Percentiles rank a stretch among this genome's conserved stretches.
Evolutionary conservation across 2,888 invertebrate species (phyloP).

Genomic region (Platerodrilus igneus): DNA sequence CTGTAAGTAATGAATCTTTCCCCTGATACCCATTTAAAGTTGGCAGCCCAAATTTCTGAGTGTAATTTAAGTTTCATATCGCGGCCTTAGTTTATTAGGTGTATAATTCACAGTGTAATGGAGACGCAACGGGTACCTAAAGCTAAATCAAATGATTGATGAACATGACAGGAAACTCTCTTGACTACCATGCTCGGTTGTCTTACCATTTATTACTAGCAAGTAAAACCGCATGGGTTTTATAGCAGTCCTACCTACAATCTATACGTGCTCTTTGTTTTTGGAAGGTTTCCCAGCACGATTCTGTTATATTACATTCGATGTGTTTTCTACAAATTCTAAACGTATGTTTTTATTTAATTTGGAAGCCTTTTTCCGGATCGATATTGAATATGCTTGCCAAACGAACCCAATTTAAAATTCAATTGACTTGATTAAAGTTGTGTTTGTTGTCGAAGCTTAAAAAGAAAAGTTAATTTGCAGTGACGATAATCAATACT

Average conservation of each 20-base stretch:
- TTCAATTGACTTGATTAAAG: conserved; percentile 1
- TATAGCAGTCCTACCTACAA: no score
- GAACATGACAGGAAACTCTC: conserved; percentile 15
- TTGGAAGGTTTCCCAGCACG: no score
- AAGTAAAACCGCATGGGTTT: no score
- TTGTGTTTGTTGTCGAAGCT: not conserved
- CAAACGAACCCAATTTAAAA: conserved; percentile 5
- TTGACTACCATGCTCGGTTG: no score
- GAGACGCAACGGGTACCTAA: conserved; percentile 8
- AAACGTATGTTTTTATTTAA: no score
- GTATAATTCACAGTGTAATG: conserved; percentile 19
- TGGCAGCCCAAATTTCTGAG: conserved; percentile 11
- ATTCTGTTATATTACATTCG: no score
- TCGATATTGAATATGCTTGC: conserved; percentile 1
- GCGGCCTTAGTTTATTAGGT: conserved; percentile 18
- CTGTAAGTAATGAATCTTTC: conserved; percentile 11
- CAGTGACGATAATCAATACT: no score
- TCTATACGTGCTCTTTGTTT: no score
- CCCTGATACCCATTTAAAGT: conserved; percentile 13
- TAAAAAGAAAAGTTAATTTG: not conserved
- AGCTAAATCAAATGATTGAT: conserved; percentile 24
- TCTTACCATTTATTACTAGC: no score
- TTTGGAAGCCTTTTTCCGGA: no score
- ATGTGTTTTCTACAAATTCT: no score
- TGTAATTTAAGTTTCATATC: conserved; percentile 16